Evolutionary conservation across 2,888 invertebrate species (phyloP), one percentile per base, ranked within the genome.

Genomic region (Sinohyriopsis cumingii): DNA sequence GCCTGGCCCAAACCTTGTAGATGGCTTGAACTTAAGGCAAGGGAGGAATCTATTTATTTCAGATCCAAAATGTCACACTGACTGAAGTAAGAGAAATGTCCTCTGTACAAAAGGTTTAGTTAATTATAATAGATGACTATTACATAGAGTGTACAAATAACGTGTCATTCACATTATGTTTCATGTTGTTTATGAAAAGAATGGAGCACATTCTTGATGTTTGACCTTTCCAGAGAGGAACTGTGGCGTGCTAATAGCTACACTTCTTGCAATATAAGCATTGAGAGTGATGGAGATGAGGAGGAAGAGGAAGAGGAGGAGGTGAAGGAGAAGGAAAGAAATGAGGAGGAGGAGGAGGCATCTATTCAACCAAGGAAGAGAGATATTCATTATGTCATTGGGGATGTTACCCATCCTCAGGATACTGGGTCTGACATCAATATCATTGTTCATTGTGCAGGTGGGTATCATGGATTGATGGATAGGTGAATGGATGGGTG

Each of bases 401-500:
- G 91, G 25, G 90, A 91, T 77, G 90, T 91, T 45, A 90, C 90
- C 12, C 81, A 87, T 55, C 90, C 91, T 9, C 63, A 75, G 57
- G 62, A 78, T 45, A 77, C 84, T 20, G 76, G 69, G 7, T 73
- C 75, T 24, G 67, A 73, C 18, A 73, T 80, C n/a, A 85, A 86
- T 64, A 78, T 91, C 33, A 82, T 90, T 55, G 77, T 90, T 9
- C 91, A 91, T 73, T 89, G 89, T 82, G 88, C 89, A 60, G 91
- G 91, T 89, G 76, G 72, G 72, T 76, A 15, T 45, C 12, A 59
- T 18, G 5, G 45, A 33, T 33, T 1, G 33, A 45, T 45, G 15
- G 15, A 33, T 6, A 33, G 33, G 5, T 33, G 7, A 5, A 45
- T 45, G 15, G 45, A 45, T 45, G 15, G 45, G 3, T 12, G 1